Evolutionary conservation across 2,113 vertebrate species (phyloP), one percentile per base, ranked within the genome.

Genomic region (Bagarius yarrelli): DNA sequence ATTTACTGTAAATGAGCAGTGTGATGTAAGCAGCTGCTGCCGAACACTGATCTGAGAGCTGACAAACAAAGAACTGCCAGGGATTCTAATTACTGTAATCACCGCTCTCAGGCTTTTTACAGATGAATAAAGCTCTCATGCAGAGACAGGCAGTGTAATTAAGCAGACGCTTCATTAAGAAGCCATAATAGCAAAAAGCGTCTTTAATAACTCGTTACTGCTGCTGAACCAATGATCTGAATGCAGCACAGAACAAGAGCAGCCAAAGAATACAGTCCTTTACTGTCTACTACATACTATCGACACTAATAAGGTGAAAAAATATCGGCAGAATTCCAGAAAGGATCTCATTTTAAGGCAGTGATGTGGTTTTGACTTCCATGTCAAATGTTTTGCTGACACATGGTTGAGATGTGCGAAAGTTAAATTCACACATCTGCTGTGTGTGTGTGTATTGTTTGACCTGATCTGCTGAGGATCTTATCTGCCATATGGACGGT

Each of bases 81-180:
- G 50, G 71, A 19, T 88, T 72, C 83, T 44, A 79, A 85, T 85
- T 67, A 76, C 76, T 64, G 76, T 82, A 79, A 85, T 82, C 86
- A 89, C 78, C 83, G 66, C 81, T 50, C 73, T 77, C 78, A 52
- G 40, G 78, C 66, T 86, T 84, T 57, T 79, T 55, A 61, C 18
- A n/a, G 25, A 2, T 77, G 71, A 76, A 82, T 80, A 84, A 84
- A 84, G 72, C 79, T 18, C 84, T 74, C 36, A 76, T 79, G 80
- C 30, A 21, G n/a, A 74, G 80, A 82, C 53, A 69, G 44, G 44
- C 76, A 53, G 71, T 64, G 80, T 85, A 82, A 85, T 85, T 82
- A 85, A 79, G 67, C 55, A 79, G 61, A 76, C 44, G 70, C 60
- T 57, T 78, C n/a, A 64, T 63, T 72, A 34, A 67, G 77, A 59